Base-by-base conservation (phyloP, 2,888 invertebrate species). In the Subacronicta megacephala region DNA sequence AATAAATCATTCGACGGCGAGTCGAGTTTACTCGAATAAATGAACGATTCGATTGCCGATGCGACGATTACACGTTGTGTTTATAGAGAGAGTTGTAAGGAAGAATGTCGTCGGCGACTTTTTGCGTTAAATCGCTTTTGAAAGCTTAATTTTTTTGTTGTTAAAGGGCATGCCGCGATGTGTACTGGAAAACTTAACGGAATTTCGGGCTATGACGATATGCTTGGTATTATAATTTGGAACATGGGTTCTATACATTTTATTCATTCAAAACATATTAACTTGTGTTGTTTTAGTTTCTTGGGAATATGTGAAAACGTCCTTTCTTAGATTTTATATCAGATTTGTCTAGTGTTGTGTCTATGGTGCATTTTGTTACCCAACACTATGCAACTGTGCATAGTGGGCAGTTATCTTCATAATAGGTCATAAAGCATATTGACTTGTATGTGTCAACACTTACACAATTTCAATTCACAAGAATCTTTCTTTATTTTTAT, bases 1-100 rank as follows among this genome's bases (percentile, higher is more conserved):
- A 91, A 92, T 94, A 94, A 94, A 94, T 93, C 93, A 94, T 93
- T 90, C 88, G 80, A 61, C 81, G 81, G 85, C 88, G 83, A 89
- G 84, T 87, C 83, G 85, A 87, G 88, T 89, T 89, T 88, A 91
- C 90, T 90, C 92, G 92, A 92, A 90, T 92, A 90, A 92, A 89
- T 88, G 89, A 83, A 86, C 85, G 86, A 89, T 89, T 90, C 90
- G 90, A 91, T 91, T 88, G 88, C 80, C 88, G 88, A 90, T 90
- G 87, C 88, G 79, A 81, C 88, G 87, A 89, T 90, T 90, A 87
- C 89, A 87, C 79, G 77, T 80, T 84, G 81, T 84, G 85, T 85
- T 85, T 90, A 87, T 87, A 89, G 89, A 90, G 90, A 90, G 90
- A 92, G 90, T 89, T 88, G 87, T 87, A 86, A 86, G 76, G 78